These are phyloP conservation scores for Sycobia sp. DNA, from an alignment of 1,140 invertebrate genomes.

Conservation along the genomic window DNA sequence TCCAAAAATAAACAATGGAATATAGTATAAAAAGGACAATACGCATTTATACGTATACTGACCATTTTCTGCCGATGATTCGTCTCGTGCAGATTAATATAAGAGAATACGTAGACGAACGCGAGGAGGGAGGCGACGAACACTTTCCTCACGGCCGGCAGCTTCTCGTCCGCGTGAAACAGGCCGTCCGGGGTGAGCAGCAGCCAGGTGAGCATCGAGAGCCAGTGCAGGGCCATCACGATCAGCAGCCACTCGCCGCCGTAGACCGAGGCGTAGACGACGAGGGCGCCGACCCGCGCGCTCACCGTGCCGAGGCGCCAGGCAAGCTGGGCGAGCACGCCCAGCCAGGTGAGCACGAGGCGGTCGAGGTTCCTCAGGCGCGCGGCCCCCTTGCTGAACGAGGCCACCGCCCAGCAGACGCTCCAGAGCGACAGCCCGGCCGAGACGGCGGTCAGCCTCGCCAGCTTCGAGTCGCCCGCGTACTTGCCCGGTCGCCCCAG, in stretches of 20 bases:
- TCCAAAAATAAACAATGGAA: neutral
- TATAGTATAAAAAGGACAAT: no score
- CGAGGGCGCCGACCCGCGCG: slow-evolving; percentile 78
- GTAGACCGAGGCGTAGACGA: slow-evolving; percentile 85
- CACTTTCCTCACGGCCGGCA: slow-evolving; percentile 69
- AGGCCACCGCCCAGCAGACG: slow-evolving; percentile 88
- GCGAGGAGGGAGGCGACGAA: slow-evolving; percentile 77
- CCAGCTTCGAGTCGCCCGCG: slow-evolving; percentile 32
- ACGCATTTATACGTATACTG: slow-evolving; percentile 31
- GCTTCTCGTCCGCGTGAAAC: slow-evolving; percentile 77
- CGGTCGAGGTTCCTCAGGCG: slow-evolving; percentile 79
- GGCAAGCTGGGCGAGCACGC: slow-evolving; percentile 76
- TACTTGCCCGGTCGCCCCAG: slow-evolving; percentile 6
- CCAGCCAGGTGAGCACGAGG: slow-evolving; percentile 85
- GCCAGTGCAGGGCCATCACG: slow-evolving; percentile 78
- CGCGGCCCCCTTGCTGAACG: slow-evolving; percentile 85
- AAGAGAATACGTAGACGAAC: slow-evolving; percentile 89
- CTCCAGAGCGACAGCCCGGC: slow-evolving; percentile 81
- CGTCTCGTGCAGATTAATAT: slow-evolving; percentile 83
- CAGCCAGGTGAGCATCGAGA: slow-evolving; percentile 85
- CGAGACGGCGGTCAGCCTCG: slow-evolving; percentile 79
- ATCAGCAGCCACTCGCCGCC: slow-evolving; percentile 72
- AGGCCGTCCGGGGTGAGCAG: slow-evolving; percentile 80
- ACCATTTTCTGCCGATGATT: slow-evolving; percentile 82
- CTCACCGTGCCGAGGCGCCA: slow-evolving; percentile 87